Percentiles rank a stretch among this genome's conserved stretches.
These are phyloP conservation scores for Tinea semifulvella DNA, from an alignment of 2,888 invertebrate genomes.

Conservation along the genomic window DNA sequence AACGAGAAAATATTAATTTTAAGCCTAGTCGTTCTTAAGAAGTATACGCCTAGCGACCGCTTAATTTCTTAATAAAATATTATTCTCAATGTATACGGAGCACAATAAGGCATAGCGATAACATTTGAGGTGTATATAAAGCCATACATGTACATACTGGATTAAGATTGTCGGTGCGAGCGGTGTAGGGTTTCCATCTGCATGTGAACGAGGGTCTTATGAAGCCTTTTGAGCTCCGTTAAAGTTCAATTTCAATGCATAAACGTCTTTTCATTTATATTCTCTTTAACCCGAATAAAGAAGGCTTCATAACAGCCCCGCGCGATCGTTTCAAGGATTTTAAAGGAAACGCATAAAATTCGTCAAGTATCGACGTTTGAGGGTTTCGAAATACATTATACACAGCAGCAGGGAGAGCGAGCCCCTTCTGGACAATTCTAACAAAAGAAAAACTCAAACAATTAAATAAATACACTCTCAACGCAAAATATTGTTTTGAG, in stretches of 20 bases:
- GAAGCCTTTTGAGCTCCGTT: neutral
- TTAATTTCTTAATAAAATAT: neutral
- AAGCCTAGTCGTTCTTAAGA: too few species aligned
- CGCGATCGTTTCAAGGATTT: neutral
- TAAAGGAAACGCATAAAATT: slow-evolving; percentile 1
- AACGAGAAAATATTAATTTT: too few species aligned
- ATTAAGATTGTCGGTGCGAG: too few species aligned
- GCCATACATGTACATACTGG: too few species aligned
- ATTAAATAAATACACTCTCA: too few species aligned
- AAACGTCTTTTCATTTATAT: slow-evolving; percentile 5
- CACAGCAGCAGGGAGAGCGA: neutral
- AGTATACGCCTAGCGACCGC: neutral
- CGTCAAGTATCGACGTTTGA: slow-evolving; percentile 5
- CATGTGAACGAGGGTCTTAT: neutral
- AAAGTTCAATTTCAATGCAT: slow-evolving; percentile 1
- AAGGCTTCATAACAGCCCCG: neutral
- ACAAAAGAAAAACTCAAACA: too few species aligned
- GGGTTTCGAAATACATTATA: slow-evolving; percentile 7
- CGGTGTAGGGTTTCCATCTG: neutral
- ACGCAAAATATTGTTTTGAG: too few species aligned
- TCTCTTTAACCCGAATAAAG: neutral
- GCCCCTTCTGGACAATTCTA: neutral
- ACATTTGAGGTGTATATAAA: too few species aligned
- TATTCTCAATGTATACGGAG: neutral
- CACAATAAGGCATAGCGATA: too few species aligned